Percentiles rank a stretch among this genome's conserved stretches.
Conservation (phyloP, 2,113 vertebrate species). For the Bagarius yarrelli region DNA sequence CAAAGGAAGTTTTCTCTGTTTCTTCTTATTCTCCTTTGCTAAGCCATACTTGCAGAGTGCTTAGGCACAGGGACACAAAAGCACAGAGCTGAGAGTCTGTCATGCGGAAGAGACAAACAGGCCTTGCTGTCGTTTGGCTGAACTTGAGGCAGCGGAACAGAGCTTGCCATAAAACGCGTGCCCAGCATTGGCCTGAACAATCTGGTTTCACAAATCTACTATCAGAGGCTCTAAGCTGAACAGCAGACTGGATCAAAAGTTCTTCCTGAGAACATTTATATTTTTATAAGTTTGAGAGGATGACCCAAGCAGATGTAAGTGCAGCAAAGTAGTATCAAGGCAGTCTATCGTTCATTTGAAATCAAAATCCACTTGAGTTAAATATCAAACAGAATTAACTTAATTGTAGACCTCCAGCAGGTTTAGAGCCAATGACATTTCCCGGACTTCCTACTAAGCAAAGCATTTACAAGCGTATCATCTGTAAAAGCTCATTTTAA, state of each 20-base stretch:
- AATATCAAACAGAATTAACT: background rate
- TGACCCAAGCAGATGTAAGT: background rate
- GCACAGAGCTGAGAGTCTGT: constrained; percentile 50
- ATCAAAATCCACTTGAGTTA: background rate
- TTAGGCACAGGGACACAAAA: constrained; percentile 54
- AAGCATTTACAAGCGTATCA: background rate
- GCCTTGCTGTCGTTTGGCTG: constrained; percentile 46
- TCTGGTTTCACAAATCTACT: constrained; percentile 47
- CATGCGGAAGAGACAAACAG: constrained; percentile 34
- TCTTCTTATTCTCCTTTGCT: constrained; percentile 58
- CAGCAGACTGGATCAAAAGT: constrained; percentile 27
- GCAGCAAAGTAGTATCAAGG: background rate
- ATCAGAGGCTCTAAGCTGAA: constrained; percentile 43
- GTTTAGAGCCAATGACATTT: background rate
- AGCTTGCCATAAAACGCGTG: constrained; percentile 39
- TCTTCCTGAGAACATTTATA: background rate
- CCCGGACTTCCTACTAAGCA: background rate
- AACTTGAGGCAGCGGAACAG: constrained; percentile 47
- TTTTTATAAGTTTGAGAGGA: constrained; percentile 1
- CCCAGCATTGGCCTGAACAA: constrained; percentile 49
- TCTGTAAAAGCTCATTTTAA: background rate
- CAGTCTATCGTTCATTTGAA: background rate
- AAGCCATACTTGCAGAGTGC: constrained; percentile 61
- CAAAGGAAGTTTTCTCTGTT: constrained; percentile 67
- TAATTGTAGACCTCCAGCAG: background rate